A percentile compares a stretch with the other conserved stretches of the same genome.
Evolutionary conservation across 2,797 vertebrate genomes (phyloP).

Genomic region (Pelobates cultripes): DNA sequence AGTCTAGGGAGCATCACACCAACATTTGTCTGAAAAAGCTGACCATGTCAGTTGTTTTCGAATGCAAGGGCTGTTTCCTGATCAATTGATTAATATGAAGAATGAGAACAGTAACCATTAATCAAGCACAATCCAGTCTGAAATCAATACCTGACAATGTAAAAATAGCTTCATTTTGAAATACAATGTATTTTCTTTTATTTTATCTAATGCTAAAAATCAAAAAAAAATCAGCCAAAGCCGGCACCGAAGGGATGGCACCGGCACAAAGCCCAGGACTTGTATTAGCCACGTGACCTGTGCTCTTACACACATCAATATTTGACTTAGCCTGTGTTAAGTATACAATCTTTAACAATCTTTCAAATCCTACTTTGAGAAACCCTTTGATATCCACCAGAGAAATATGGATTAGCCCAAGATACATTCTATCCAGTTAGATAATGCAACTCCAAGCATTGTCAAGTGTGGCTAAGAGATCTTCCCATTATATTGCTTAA

Average conservation of each 20-base stretch:
- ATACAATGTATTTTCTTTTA: too few relatives aligned
- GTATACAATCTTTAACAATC: constrained; percentile 4
- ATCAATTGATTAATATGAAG: neutral
- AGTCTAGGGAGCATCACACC: too few relatives aligned
- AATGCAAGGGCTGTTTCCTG: neutral
- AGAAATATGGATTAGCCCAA: constrained; percentile 10
- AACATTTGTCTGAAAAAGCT: too few relatives aligned
- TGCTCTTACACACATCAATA: constrained; percentile 27
- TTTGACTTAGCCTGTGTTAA: constrained; percentile 11
- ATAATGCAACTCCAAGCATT: neutral
- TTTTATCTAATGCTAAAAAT: too few relatives aligned
- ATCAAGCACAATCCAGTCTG: neutral
- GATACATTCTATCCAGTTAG: neutral
- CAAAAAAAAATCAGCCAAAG: neutral
- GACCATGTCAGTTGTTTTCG: neutral
- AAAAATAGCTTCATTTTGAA: too few relatives aligned
- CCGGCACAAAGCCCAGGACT: neutral
- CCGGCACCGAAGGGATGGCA: neutral
- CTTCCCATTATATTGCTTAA: neutral
- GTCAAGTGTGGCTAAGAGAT: neutral
- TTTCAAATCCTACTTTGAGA: constrained; percentile 10
- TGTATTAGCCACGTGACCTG: constrained; percentile 11
- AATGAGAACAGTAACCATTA: neutral
- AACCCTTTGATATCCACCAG: constrained; percentile 4
- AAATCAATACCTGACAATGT: too few relatives aligned